These are phyloP conservation scores for Pelmatolapia mariae DNA, from an alignment of 2,113 vertebrate species.

Conservation along the genomic window DNA sequence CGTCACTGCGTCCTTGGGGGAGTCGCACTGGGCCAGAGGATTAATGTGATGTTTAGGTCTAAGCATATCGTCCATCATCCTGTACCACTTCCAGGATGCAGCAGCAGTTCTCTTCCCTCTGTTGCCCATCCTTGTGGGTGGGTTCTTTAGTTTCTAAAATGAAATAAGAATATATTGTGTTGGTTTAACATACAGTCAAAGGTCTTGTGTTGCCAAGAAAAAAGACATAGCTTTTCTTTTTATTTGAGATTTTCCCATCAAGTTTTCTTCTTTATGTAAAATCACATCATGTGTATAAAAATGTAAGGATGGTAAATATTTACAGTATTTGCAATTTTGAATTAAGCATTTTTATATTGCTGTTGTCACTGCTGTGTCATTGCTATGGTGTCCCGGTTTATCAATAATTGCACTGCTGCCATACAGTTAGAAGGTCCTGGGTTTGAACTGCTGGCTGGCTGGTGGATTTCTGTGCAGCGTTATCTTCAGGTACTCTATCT, in stretches of 20 bases:
- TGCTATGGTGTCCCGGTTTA: not conserved
- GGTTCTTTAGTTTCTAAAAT: constrained; percentile 10
- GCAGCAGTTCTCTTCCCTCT: constrained; percentile 38
- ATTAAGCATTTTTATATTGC: not conserved
- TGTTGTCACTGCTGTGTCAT: not conserved
- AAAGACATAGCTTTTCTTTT: not conserved
- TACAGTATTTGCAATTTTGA: not conserved
- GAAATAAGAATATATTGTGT: constrained; percentile 24
- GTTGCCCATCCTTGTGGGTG: constrained; percentile 32
- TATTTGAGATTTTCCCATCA: not conserved
- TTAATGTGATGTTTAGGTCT: constrained; percentile 69
- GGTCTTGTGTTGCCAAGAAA: not conserved
- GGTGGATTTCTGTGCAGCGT: not conserved
- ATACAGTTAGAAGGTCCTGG: not conserved
- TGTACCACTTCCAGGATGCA: constrained; percentile 49
- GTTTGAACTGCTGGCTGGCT: not conserved
- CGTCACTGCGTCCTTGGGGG: constrained; percentile 56
- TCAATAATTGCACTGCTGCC: not conserved
- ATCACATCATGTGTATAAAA: not conserved
- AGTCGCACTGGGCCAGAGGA: constrained; percentile 52
- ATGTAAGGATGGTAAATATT: not conserved
- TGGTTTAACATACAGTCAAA: not conserved
- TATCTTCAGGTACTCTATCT: not conserved
- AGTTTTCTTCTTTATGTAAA: not conserved
- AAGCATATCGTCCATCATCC: constrained; percentile 65